A percentile compares a stretch with the other conserved stretches of the same genome.
Evolutionary conservation across 2,797 vertebrate species (phyloP).

Genomic region (Nannoperca obscura): DNA sequence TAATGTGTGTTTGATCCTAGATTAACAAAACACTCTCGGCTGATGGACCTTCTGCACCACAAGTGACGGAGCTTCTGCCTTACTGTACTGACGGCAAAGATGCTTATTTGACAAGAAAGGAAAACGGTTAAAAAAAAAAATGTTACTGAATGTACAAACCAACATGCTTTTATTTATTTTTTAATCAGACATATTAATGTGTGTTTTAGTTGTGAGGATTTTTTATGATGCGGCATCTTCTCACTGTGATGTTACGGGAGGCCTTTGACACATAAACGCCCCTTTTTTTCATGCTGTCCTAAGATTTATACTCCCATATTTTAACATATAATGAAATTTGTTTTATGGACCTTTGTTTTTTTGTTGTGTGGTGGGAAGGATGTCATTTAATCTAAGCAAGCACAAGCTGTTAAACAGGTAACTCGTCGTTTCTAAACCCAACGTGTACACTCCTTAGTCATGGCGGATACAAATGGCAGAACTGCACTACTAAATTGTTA

Average conservation of each 20-base stretch:
- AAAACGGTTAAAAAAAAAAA: slow-evolving; percentile 26
- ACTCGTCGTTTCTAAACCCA: slow-evolving; percentile 5
- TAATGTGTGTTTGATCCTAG: slow-evolving; percentile 61
- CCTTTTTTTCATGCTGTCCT: slow-evolving; percentile 18
- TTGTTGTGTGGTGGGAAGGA: neutral
- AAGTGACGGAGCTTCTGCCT: slow-evolving; percentile 17
- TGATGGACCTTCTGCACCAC: slow-evolving; percentile 30
- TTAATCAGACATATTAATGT: slow-evolving; percentile 40
- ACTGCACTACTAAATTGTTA: slow-evolving; percentile 62
- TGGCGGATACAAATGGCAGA: slow-evolving; percentile 28
- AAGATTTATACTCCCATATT: neutral
- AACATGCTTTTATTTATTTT: slow-evolving; percentile 60
- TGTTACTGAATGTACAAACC: slow-evolving; percentile 56
- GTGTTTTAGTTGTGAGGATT: slow-evolving; percentile 23
- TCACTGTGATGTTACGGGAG: slow-evolving; percentile 17
- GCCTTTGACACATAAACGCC: neutral
- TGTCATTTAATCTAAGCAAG: slow-evolving; percentile 18
- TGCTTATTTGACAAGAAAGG: slow-evolving; percentile 21
- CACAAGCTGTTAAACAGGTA: slow-evolving; percentile 39
- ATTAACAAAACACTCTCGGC: slow-evolving; percentile 50
- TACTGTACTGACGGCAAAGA: slow-evolving; percentile 18
- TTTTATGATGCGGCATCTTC: slow-evolving; percentile 1
- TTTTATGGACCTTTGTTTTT: neutral
- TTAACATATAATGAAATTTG: slow-evolving; percentile 1
- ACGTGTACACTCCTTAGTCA: slow-evolving; percentile 30